Conservation (phyloP, 2,113 vertebrate species). For the Malaclemys terrapin region DNA sequence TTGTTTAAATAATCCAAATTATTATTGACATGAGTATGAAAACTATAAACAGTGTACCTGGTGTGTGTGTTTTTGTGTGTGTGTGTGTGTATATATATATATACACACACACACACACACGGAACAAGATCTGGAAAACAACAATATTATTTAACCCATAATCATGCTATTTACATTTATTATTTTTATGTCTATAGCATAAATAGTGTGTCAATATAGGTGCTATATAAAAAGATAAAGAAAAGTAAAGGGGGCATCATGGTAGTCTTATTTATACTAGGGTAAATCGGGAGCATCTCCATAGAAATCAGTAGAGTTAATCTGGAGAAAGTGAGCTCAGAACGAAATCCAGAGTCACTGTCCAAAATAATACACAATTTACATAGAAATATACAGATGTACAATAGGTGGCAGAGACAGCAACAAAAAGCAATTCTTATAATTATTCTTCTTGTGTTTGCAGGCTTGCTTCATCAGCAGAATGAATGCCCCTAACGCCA, state of each 20-base stretch:
- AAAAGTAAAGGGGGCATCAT: too few relatives aligned
- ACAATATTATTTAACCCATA: neutral
- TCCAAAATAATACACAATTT: neutral
- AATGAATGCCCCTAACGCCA: too few relatives aligned
- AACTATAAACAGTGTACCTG: neutral
- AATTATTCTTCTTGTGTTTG: too few relatives aligned
- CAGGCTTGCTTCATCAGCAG: too few relatives aligned
- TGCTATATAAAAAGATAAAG: neutral
- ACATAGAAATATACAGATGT: neutral
- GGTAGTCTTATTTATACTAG: neutral
- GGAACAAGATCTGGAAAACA: neutral
- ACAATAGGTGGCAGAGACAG: neutral
- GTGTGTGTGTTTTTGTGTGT: too few relatives aligned
- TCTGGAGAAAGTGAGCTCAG: neutral
- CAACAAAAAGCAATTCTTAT: too few relatives aligned
- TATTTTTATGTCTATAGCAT: neutral
- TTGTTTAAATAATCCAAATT: neutral
- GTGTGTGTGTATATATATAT: neutral
- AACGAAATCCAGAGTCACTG: neutral
- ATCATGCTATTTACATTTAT: neutral
- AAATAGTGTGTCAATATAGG: neutral
- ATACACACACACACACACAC: neutral
- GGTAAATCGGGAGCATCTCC: neutral
- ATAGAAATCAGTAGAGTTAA: neutral
- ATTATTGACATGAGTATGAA: neutral